phyloP scores from a whole-genome alignment of 2,888 invertebrate genomes.

The Eupelmus urozonus region DNA sequence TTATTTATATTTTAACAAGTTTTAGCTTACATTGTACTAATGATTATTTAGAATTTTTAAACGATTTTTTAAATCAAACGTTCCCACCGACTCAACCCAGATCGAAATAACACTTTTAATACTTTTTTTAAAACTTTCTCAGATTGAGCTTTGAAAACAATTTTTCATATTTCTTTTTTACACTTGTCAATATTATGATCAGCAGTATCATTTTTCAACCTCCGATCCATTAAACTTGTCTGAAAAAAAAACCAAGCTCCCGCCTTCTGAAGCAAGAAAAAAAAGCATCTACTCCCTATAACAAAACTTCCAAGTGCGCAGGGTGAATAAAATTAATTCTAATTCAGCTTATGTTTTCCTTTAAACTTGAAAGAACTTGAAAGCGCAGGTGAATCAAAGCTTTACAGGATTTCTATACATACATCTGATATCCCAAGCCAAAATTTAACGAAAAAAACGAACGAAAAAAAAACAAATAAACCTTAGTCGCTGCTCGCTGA shows the following conservation, averaged over 20 bases:
- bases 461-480: too few species aligned
- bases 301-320: neutral
- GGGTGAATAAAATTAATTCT: conserved; percentile 26
- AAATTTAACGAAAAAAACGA: too few species aligned
- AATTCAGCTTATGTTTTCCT: too few species aligned
- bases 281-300: neutral
- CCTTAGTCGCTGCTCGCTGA: too few species aligned
- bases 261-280: neutral
- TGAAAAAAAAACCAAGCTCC: conserved; percentile 20
- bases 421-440: too few species aligned
- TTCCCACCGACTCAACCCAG: neutral
- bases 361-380: neutral
- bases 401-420: too few species aligned
- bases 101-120: neutral
- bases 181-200: conserved; percentile 35
- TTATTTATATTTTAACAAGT: too few species aligned
- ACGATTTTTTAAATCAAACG: too few species aligned
- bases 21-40: too few species aligned
- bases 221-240: conserved; percentile 15
- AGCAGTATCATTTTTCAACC: conserved; percentile 22
- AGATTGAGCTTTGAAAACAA: conserved; percentile 17
- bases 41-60: too few species aligned
- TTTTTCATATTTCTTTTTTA: conserved; percentile 13
- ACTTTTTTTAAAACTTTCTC: neutral
- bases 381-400: neutral